Base-by-base conservation (phyloP, 2,888 invertebrate species). In the Caenorhabditis sp. region DNA sequence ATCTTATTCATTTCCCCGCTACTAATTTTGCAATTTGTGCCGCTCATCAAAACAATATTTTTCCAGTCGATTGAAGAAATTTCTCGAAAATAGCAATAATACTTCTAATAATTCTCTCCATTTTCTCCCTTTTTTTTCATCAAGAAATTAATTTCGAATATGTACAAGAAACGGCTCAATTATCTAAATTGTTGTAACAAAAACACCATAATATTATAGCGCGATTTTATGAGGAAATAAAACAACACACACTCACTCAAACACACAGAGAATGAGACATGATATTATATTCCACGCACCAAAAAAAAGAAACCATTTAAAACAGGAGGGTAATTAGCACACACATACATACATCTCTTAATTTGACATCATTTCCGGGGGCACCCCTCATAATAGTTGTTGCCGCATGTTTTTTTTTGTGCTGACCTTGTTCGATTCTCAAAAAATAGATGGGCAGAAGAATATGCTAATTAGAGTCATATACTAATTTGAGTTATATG, bases 101-200 rank as follows among this genome's bases (percentile, higher is more conserved):
- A 17, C 17, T 10, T 43, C 43, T 43, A 43, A 43, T 43, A 43
- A 43, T 43, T 43, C 43, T 31, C 10, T 10, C 10, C 43, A 10
- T 43, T 43, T 43, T 43, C 17, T 17, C 43, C 14, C 14, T 17
- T 43, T 43, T 43, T 17, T 3, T 43, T 43, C 43, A 3, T 43
- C 14, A 43, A 43, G 17, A 43, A 43, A 43, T 43, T 43, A 43
- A 43, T 43, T 43, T 43, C 43, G 17, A 43, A 43, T 43, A 43
- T 43, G 43, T 43, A 14, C 2, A 10, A 43, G 14, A 14, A 43
- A 43, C 2, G 12, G 43, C 43, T 43, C 43, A 43, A 43, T 43
- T 43, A 43, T 43, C 43, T 43, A 43, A 43, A 43, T 43, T 43
- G 43, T 43, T 43, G 43, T 43, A 43, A 43, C 43, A 43, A 43